Percentiles rank a stretch among this genome's conserved stretches.
phyloP scores from a whole-genome alignment of 2,113 vertebrate genomes.

The Crypturellus undulatus region DNA sequence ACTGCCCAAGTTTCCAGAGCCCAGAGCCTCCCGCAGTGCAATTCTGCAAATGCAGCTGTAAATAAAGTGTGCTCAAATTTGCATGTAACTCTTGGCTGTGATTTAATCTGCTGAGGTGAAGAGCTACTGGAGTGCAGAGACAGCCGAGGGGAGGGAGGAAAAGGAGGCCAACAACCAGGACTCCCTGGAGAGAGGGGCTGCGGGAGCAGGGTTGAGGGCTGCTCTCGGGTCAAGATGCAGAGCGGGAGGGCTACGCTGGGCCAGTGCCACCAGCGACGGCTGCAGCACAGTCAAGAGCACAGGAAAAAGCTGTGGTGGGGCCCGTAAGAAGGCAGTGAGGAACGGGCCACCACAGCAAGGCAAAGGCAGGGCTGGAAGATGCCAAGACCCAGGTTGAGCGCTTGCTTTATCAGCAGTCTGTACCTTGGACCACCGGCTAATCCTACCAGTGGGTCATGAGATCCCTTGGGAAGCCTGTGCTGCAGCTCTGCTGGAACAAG shows the following conservation, averaged over 20 bases:
- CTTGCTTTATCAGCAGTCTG: neutral
- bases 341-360: neutral
- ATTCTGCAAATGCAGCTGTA: neutral
- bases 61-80: neutral
- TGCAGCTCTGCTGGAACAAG: neutral
- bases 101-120: neutral
- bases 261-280: neutral
- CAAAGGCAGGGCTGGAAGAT: neutral
- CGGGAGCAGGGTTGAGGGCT: neutral
- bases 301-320: neutral
- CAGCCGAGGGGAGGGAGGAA: neutral
- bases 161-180: accelerated
- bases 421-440: neutral
- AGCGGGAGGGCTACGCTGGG: neutral
- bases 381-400: neutral
- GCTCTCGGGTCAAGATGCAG: neutral
- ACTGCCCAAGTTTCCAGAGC: neutral
- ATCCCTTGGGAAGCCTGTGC: neutral
- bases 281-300: neutral
- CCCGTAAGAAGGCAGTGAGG: neutral
- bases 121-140: neutral
- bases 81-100: neutral
- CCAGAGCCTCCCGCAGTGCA: accelerated
- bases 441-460: neutral
- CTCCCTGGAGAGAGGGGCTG: neutral